A percentile compares a stretch with the other conserved stretches of the same genome.
These are phyloP conservation scores for Tauraco hartlaubi DNA, from an alignment of 2,797 vertebrate genomes.

Conservation along the genomic window DNA sequence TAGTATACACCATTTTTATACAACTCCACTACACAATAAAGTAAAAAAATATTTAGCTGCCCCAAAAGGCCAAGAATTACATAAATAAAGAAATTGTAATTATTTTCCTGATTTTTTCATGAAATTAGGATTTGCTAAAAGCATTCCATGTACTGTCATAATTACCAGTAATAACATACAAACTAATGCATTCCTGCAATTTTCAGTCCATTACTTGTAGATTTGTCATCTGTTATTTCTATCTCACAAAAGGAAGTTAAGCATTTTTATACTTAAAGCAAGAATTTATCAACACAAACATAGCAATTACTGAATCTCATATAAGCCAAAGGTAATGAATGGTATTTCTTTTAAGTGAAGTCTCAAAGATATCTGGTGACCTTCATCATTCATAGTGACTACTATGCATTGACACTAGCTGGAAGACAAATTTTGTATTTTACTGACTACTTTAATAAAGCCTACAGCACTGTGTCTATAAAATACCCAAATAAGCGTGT, in stretches of 20 bases:
- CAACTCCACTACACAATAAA: background rate
- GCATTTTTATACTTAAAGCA: constrained; percentile 17
- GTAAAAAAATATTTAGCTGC: background rate
- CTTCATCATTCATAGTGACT: background rate
- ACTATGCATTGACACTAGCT: background rate
- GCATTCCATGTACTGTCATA: constrained; percentile 38
- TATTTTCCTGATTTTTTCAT: constrained; percentile 24
- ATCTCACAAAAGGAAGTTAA: constrained; percentile 10
- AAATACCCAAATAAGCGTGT: background rate
- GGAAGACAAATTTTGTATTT: background rate
- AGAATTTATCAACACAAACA: constrained; percentile 24
- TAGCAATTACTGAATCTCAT: constrained; percentile 15
- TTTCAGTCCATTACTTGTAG: constrained; percentile 55
- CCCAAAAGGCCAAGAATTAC: background rate
- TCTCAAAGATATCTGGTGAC: background rate
- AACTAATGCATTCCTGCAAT: constrained; percentile 64
- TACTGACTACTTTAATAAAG: background rate
- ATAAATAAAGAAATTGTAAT: constrained; percentile 35
- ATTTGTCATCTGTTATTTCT: constrained; percentile 22
- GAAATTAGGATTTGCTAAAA: constrained; percentile 56
- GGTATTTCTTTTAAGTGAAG: background rate
- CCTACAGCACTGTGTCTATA: background rate
- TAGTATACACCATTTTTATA: background rate
- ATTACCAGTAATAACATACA: constrained; percentile 57
- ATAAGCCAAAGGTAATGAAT: constrained; percentile 23